Evolutionary conservation across 2,113 vertebrate species (phyloP), one percentile per base, ranked within the genome.

Genomic region (Protomyctophum bolini): DNA sequence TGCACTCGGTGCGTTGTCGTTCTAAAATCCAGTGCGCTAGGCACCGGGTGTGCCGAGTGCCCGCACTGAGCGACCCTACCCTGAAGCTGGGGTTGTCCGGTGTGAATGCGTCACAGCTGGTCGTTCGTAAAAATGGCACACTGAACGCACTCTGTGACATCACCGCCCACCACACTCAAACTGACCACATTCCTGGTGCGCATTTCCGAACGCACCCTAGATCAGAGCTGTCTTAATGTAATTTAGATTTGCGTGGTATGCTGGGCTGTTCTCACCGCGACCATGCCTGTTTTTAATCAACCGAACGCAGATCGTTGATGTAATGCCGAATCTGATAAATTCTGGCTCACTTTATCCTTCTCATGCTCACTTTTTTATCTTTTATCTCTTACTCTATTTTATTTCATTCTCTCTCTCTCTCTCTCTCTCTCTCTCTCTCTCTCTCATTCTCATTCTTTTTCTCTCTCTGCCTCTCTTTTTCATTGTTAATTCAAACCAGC

Each of bases 231-330:
- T 68, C 76, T 61, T 58, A n/a, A 55, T 65, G 48, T 78, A 28
- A 8, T 83, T 76, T 76, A 54, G 48, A 73, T 75, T 55, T 14
- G 72, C 69, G 58, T 52, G 3, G 14, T 4, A 12, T 83, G 15
- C 28, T 66, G 71, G 78, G 52, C 71, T 7, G 52, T 1, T 71
- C 68, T 69, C 28, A 8, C 66, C 48, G 62, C 6, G 15, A 63
- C 48, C 15, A 12, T 63, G 33, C 50, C 74, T 86, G 86, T 65
- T 82, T 88, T 76, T 63, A 86, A 86, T 89, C 58, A 52, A 6
- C 64, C 73, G 33, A 72, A 84, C 75, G 46, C 57, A 57, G 63
- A 68, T 76, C 77, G 73, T 68, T 87, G 83, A 81, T 80, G 77
- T 86, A 73, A 83, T 76, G 11, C 68, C 29, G 21, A 21, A 21